These are phyloP conservation scores for Xiphorhynchus elegans DNA, from an alignment of 2,113 vertebrate species.

Conservation along the genomic window DNA sequence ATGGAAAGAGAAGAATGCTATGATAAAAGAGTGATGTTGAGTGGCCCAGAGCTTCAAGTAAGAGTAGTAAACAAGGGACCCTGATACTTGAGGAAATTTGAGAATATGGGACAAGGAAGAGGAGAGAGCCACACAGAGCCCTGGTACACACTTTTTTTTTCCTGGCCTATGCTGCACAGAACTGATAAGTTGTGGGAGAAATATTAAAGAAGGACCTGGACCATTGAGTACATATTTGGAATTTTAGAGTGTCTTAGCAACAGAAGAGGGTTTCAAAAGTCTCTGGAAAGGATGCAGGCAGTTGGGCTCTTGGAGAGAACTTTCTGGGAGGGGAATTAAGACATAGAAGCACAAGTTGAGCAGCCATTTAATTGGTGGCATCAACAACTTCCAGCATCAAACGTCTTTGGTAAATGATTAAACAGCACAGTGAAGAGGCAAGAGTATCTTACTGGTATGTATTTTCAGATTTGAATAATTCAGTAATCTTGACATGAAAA, in stretches of 20 bases:
- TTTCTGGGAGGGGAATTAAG: not conserved
- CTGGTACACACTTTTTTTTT: not conserved
- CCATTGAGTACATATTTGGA: not conserved
- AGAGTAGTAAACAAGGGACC: not conserved
- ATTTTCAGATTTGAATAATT: constrained; percentile 31
- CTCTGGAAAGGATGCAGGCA: not conserved
- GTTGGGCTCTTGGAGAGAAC: rapidly evolving
- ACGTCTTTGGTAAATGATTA: constrained; percentile 29
- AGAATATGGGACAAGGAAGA: not conserved
- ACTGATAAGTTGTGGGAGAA: not conserved
- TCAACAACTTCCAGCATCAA: not conserved
- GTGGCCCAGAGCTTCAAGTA: rapidly evolving
- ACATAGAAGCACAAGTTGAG: not conserved
- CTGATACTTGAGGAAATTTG: not conserved
- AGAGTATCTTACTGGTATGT: not conserved
- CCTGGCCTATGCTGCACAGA: not conserved
- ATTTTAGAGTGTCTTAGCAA: not conserved
- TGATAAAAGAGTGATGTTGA: not conserved
- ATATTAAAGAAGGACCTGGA: not conserved
- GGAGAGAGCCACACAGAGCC: not conserved
- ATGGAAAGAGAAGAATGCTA: not conserved
- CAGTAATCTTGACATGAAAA: not conserved
- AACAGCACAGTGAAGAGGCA: not conserved
- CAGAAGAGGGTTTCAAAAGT: not conserved
- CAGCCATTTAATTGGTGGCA: not conserved